Conservation (phyloP, 2,113 vertebrate species). For the Callithrix jacchus region DNA sequence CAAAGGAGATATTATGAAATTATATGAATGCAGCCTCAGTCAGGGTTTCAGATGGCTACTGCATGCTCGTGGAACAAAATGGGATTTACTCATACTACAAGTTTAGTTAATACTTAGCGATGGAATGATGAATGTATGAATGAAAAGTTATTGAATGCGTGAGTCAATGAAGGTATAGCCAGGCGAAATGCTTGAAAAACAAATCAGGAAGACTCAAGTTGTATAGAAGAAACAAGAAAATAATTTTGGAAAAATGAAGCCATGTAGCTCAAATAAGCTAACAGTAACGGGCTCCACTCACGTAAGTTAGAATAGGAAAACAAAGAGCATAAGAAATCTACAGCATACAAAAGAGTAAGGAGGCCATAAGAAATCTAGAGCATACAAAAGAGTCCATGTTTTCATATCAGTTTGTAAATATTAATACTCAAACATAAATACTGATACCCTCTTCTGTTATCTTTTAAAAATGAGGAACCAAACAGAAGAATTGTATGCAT, state of each 20-base stretch:
- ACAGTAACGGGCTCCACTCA: neutral
- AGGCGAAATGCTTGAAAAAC: neutral
- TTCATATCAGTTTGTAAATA: neutral
- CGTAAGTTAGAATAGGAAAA: neutral
- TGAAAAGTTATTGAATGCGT: neutral
- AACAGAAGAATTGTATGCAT: neutral
- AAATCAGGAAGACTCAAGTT: neutral
- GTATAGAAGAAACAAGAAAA: neutral
- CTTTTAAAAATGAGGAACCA: neutral
- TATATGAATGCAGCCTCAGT: neutral
- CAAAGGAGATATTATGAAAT: neutral
- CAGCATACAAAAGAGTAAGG: neutral
- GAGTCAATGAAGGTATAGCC: neutral
- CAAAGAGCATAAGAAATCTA: neutral
- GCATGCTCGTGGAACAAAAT: neutral
- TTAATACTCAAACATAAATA: neutral
- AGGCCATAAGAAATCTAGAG: neutral
- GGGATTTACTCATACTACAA: neutral
- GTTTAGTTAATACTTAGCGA: neutral
- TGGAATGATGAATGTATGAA: neutral
- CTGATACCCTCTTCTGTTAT: neutral
- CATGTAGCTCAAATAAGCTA: neutral
- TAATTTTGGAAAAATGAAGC: neutral
- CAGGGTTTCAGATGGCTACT: neutral
- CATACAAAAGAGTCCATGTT: rapidly evolving